Evolutionary conservation across 2,888 invertebrate genomes (phyloP).

Genomic region (Ferdinandea cuprea): DNA sequence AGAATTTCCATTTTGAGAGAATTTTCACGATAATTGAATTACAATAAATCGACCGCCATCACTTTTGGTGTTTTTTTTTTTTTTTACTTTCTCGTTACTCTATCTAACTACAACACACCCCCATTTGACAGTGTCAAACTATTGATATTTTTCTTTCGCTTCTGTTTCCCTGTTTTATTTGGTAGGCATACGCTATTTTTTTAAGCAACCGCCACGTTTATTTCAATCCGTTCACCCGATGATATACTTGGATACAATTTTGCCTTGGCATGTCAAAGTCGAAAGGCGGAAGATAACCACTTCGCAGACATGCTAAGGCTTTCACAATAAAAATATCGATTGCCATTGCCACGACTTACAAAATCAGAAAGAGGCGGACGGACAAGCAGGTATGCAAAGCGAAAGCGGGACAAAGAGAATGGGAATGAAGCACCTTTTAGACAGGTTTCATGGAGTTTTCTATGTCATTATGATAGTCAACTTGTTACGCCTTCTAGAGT

Average conservation of each 20-base stretch:
- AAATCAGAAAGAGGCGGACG: not conserved
- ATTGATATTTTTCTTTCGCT: not conserved
- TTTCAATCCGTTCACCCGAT: slow-evolving; percentile 5
- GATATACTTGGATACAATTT: not conserved
- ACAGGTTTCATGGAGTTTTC: not conserved
- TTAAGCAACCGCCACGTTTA: not conserved
- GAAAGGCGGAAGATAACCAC: not conserved
- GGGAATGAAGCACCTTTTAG: not conserved
- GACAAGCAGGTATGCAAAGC: too few species aligned
- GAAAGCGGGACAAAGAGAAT: not conserved
- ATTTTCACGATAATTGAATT: slow-evolving; percentile 4
- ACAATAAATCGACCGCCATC: not conserved
- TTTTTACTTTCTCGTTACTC: too few species aligned
- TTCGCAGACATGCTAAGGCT: not conserved
- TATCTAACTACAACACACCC: not conserved
- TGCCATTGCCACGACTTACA: not conserved
- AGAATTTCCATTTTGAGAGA: not conserved
- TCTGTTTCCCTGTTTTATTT: not conserved
- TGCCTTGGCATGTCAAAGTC: slow-evolving; percentile 13
- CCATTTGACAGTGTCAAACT: slow-evolving; percentile 3
- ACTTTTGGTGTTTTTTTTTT: not conserved
- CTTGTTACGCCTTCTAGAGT: not conserved
- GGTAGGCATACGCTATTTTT: not conserved
- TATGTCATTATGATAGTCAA: not conserved
- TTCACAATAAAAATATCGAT: slow-evolving; percentile 6